These are phyloP conservation scores for Nesogale talazaci DNA, from an alignment of 2,113 vertebrate species.

Conservation along the genomic window DNA sequence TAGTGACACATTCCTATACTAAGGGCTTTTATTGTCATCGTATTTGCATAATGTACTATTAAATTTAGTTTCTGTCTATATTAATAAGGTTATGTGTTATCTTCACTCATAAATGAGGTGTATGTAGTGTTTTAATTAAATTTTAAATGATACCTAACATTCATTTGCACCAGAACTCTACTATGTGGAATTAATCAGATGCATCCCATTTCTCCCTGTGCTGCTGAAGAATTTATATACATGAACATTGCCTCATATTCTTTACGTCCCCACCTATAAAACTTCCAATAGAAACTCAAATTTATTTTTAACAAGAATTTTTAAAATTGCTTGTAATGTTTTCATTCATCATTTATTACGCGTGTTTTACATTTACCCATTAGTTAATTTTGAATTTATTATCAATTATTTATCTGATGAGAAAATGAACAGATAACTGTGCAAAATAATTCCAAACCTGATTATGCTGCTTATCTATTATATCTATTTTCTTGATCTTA, in stretches of 20 bases:
- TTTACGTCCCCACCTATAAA: neutral
- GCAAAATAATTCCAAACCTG: neutral
- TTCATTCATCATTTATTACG: neutral
- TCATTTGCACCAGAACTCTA: neutral
- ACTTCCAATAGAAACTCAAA: neutral
- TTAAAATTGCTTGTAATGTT: neutral
- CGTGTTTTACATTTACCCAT: neutral
- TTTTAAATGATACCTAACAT: neutral
- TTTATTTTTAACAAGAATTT: neutral
- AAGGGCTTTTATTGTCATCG: neutral
- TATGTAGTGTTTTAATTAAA: neutral
- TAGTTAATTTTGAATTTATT: neutral
- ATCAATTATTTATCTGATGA: constrained; percentile 9
- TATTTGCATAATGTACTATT: neutral
- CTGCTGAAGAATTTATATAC: neutral
- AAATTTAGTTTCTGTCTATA: constrained; percentile 10
- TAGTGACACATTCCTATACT: constrained; percentile 20
- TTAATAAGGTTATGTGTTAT: neutral
- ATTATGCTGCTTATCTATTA: neutral
- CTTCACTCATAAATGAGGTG: constrained; percentile 1
- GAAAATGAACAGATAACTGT: constrained; percentile 33
- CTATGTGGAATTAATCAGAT: constrained; percentile 14
- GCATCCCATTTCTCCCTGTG: neutral
- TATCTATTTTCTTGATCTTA: neutral
- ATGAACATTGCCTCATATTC: neutral